Conservation (phyloP, 2,888 invertebrate genomes). For the Ophion slaviceki region DNA sequence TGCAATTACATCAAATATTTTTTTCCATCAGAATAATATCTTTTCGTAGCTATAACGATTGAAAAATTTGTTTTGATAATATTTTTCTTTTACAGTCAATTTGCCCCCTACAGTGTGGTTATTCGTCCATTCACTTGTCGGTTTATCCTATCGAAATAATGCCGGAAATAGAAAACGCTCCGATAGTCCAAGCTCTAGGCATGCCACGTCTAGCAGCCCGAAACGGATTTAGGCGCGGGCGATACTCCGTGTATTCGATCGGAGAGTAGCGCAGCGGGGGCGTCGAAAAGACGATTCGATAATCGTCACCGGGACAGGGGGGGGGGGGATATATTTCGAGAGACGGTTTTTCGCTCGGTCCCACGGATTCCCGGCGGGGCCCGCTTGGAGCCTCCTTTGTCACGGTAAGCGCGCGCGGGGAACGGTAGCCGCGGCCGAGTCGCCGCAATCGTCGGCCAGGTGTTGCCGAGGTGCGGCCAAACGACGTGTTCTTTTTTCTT, state of each 20-base stretch:
- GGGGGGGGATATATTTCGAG: constrained; percentile 8
- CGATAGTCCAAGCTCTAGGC: no score
- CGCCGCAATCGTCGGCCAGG: constrained; percentile 52
- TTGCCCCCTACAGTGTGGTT: no score
- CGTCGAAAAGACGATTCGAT: constrained; percentile 78
- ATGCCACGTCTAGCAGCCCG: no score
- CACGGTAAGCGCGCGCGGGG: constrained; percentile 73
- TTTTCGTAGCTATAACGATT: no score
- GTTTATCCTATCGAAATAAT: no score
- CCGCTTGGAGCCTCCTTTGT: constrained; percentile 77
- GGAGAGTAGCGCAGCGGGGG: constrained; percentile 74
- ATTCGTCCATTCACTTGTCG: no score
- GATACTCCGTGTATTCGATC: not conserved
- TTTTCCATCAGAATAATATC: no score
- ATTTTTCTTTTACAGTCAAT: no score
- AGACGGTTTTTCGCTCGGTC: constrained; percentile 51
- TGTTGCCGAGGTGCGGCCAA: constrained; percentile 42
- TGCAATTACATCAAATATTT: no score
- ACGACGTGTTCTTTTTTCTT: constrained; percentile 27
- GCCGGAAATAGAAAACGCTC: no score
- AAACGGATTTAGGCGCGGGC: no score
- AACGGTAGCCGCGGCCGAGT: constrained; percentile 29
- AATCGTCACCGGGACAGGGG: constrained; percentile 74
- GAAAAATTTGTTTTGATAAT: no score
- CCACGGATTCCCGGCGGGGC: constrained; percentile 81